These are phyloP conservation scores for Papilio gigon DNA, from an alignment of 2,888 invertebrate species.

Conservation along the genomic window DNA sequence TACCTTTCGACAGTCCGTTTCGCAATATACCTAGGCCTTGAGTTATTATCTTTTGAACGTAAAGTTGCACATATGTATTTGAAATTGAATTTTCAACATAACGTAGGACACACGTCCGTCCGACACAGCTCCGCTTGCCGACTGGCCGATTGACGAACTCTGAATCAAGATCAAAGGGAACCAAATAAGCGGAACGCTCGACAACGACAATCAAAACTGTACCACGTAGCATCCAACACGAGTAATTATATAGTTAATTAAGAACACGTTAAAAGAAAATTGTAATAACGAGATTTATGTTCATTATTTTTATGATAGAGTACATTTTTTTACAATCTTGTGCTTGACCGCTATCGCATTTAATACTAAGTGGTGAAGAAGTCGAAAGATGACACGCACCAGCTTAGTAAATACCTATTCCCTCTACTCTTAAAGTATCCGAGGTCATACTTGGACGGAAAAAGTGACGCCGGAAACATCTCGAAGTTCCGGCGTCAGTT, in stretches of 20 bases:
- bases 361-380: too few species aligned
- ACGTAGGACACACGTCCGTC: background rate
- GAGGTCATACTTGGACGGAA: too few species aligned
- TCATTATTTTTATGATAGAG: too few species aligned
- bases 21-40: conserved; percentile 11
- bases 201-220: background rate
- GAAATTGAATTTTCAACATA: conserved; percentile 15
- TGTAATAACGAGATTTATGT: too few species aligned
- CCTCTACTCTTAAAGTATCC: too few species aligned
- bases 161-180: conserved; percentile 16
- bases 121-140: conserved; percentile 5
- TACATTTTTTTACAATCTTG: too few species aligned
- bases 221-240: background rate
- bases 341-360: too few species aligned
- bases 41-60: conserved; percentile 20
- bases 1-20: conserved; percentile 15
- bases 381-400: too few species aligned
- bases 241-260: background rate
- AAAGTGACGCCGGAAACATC: too few species aligned
- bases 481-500: too few species aligned
- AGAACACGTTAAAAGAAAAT: too few species aligned
- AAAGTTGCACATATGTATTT: conserved; percentile 5
- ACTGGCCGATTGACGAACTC: conserved; percentile 1
- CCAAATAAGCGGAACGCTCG: conserved; percentile 4
- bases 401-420: too few species aligned